Evolutionary conservation across 2,113 vertebrate genomes (phyloP), one percentile per base, ranked within the genome.

Genomic region (Oenanthe melanoleuca): DNA sequence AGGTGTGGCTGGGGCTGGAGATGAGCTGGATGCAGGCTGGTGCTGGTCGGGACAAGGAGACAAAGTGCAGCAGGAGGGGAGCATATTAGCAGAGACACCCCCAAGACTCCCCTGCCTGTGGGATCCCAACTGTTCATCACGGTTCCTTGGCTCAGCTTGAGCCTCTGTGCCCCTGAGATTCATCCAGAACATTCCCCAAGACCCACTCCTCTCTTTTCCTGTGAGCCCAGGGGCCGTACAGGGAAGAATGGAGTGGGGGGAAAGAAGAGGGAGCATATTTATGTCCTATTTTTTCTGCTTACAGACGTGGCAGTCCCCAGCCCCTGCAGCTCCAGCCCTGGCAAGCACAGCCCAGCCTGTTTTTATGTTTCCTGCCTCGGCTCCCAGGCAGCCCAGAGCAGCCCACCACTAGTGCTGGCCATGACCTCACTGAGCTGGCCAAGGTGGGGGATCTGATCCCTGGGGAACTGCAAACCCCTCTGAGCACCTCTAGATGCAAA

Each of bases 301-400:
- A 91, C 78, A 93, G 77, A 96, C 78, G 60, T 96, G 95, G 95
- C 94, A 95, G 85, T 91, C 85, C 88, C n/a, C 0, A 2, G 9
- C 11, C 42, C 5, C 89, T 63, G 84, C 91, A 81, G 80, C 83
- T 93, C 82, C 70, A 89, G 60, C 80, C 34, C 74, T 96, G 95
- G 92, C 93, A 94, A 93, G 93, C 61, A 37, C 79, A 94, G 83
- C 56, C 42, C 80, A 86, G 93, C 3, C 77, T 83, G 83, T 52
- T 95, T 94, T 97, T 93, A 92, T 63, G 61, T 95, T 96, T 97
- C 95, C 96, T 96, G 96, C 83, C 73, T 96, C 50, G 0, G 28
- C 67, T 95, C 89, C 56, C 78, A 89, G 80, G 65, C 80, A 78
- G 82, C 63, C 53, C 67, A 3, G 8, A 50, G 26, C 61, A 94